Evolutionary conservation across 2,113 vertebrate genomes (phyloP).

Genomic region (Spea multiplicata): DNA sequence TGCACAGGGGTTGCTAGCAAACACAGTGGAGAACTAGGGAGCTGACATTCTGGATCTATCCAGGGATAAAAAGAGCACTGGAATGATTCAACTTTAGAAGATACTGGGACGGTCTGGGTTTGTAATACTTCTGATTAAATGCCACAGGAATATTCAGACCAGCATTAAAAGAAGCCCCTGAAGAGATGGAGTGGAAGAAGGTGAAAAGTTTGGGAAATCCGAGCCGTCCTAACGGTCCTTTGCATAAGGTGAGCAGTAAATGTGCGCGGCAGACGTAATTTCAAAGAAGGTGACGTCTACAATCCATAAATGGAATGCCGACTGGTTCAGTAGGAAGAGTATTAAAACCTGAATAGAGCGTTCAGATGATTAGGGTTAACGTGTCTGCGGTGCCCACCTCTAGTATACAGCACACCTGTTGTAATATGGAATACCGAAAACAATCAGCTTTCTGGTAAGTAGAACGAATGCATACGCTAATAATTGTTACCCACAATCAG

Average conservation of each 20-base stretch:
- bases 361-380: too few species aligned
- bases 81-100: slow-evolving; percentile 42
- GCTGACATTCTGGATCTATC: slow-evolving; percentile 51
- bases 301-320: too few species aligned
- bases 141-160: slow-evolving; percentile 36
- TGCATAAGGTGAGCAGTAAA: slow-evolving; percentile 57
- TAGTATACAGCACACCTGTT: too few species aligned
- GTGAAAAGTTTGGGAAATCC: slow-evolving; percentile 50
- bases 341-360: too few species aligned
- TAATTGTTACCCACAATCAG: too few species aligned
- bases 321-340: too few species aligned
- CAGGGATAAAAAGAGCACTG: slow-evolving; percentile 23
- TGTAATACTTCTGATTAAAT: slow-evolving; percentile 34
- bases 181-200: slow-evolving; percentile 61
- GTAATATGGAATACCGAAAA: too few species aligned
- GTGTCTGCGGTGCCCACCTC: too few species aligned
- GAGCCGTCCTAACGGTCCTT: slow-evolving; percentile 56
- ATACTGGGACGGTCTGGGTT: slow-evolving; percentile 20
- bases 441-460: too few species aligned
- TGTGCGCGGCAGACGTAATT: too few species aligned
- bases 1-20: slow-evolving; percentile 34
- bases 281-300: too few species aligned
- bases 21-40: slow-evolving; percentile 5
- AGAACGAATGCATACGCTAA: too few species aligned
- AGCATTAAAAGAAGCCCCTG: not conserved